These are phyloP conservation scores for Diglossa cyanea DNA, from an alignment of 2,797 vertebrate genomes.

Conservation along the genomic window DNA sequence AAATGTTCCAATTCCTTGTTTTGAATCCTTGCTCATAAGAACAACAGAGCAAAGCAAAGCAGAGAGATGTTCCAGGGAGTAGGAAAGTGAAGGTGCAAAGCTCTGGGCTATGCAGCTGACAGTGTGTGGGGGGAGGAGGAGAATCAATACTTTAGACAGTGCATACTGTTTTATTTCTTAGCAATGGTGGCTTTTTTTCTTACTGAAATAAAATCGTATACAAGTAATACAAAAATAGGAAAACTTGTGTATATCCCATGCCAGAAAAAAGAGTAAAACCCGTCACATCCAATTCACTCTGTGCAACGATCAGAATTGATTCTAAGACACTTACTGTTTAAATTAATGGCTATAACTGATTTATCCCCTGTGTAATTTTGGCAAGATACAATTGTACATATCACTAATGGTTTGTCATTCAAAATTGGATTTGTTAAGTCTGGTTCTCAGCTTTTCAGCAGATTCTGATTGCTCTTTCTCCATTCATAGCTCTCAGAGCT, in stretches of 20 bases:
- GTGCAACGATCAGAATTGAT: background rate
- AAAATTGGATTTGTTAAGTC: background rate
- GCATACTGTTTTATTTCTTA: background rate
- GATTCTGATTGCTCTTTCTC: background rate
- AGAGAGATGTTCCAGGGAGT: background rate
- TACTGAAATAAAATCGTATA: background rate
- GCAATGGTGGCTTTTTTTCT: background rate
- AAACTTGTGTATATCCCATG: background rate
- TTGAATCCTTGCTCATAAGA: background rate
- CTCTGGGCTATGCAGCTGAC: background rate
- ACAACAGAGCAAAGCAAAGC: background rate
- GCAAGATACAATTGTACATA: background rate
- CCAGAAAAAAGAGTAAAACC: background rate
- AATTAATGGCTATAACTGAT: constrained; percentile 11
- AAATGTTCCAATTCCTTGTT: background rate
- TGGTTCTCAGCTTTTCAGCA: background rate
- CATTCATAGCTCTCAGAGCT: background rate
- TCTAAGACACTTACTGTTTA: constrained; percentile 4
- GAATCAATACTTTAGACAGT: background rate
- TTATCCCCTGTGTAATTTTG: background rate
- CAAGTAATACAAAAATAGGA: background rate
- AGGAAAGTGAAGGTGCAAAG: background rate
- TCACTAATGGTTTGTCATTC: background rate
- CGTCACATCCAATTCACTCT: background rate
- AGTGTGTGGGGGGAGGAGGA: background rate